phyloP scores from a whole-genome alignment of 2,888 invertebrate genomes.

The Eupithecia vulgata region DNA sequence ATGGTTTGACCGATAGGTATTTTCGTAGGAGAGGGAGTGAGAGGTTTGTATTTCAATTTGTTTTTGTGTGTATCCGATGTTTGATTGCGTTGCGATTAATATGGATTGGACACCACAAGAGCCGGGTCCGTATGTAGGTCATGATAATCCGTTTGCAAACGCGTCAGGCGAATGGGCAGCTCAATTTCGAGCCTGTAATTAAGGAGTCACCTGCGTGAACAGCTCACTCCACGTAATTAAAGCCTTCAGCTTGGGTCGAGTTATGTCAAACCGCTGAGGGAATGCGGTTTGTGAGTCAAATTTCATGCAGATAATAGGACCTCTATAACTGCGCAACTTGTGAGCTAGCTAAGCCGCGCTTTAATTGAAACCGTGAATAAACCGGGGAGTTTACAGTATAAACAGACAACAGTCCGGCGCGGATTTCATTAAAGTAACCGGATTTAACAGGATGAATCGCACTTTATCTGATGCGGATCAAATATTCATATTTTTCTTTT shows the following conservation, averaged over 20 bases:
- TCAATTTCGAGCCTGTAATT: constrained; percentile 79
- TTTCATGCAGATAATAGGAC: constrained; percentile 79
- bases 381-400: constrained; percentile 59
- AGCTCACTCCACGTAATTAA: constrained; percentile 80
- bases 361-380: constrained; percentile 77
- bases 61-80: constrained; percentile 3
- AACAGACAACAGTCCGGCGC: constrained; percentile 50
- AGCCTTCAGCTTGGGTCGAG: constrained; percentile 79
- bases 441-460: constrained; percentile 49
- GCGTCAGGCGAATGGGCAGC: constrained; percentile 80
- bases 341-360: constrained; percentile 69
- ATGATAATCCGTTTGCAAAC: constrained; percentile 78
- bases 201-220: constrained; percentile 83
- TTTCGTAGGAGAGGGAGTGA: neutral
- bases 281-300: constrained; percentile 78
- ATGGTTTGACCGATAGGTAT: neutral
- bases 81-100: constrained; percentile 35
- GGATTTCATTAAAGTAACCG: constrained; percentile 48
- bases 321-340: constrained; percentile 74
- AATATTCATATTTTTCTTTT: constrained; percentile 43
- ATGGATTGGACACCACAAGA: constrained; percentile 34
- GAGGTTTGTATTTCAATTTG: neutral
- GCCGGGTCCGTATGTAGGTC: constrained; percentile 56
- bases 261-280: constrained; percentile 74
- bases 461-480: constrained; percentile 35